These are phyloP conservation scores for Heliconius cydno DNA, from an alignment of 2,888 invertebrate species.

Conservation along the genomic window DNA sequence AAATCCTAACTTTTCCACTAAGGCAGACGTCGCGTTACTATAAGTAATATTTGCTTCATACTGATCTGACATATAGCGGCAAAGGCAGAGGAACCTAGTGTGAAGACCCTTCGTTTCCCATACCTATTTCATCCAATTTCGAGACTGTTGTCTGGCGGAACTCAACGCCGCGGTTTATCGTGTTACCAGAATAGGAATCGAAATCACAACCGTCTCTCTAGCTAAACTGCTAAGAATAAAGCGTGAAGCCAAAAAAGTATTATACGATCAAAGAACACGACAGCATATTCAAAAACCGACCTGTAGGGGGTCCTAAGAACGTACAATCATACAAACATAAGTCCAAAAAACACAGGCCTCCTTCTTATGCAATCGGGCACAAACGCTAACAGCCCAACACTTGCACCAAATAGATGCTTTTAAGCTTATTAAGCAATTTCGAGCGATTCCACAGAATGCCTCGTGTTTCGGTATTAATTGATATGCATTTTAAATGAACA, in stretches of 20 bases:
- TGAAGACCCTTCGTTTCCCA: no score
- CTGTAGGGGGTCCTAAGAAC: no score
- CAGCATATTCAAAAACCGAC: no score
- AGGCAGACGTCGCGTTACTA: no score
- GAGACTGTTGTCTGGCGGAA: not conserved
- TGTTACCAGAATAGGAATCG: not conserved
- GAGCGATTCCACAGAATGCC: slow-evolving; percentile 52
- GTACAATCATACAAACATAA: not conserved
- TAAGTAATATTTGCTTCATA: no score
- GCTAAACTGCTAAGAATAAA: no score
- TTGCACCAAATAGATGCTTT: slow-evolving; percentile 52
- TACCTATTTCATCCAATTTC: no score
- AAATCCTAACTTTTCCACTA: no score
- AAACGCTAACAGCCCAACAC: slow-evolving; percentile 29
- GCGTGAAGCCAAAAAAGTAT: no score
- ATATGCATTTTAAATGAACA: slow-evolving; percentile 17
- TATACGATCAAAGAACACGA: no score
- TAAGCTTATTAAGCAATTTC: slow-evolving; percentile 61
- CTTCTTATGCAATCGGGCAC: not conserved
- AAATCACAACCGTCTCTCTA: not conserved
- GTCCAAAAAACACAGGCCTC: not conserved
- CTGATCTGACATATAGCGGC: no score
- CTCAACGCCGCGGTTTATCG: not conserved
- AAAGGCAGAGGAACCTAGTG: no score
- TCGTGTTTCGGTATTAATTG: slow-evolving; percentile 52